Conservation (phyloP, 2,888 invertebrate species). For the Catocala fraxini region DNA sequence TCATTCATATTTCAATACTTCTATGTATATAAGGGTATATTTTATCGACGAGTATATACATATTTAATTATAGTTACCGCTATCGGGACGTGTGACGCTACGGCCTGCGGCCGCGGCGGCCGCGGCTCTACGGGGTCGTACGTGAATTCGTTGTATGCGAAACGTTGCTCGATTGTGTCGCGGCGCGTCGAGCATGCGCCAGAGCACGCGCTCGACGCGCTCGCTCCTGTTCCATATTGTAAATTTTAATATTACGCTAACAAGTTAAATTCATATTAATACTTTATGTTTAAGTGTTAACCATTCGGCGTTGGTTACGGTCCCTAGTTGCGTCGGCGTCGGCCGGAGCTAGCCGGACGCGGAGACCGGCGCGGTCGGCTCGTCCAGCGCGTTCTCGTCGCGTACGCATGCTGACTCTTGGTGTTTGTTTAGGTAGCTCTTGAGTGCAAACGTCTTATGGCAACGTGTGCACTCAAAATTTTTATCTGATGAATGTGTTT, state of each 20-base stretch:
- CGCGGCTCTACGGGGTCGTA: slow-evolving; percentile 83
- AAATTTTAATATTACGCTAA: slow-evolving; percentile 80
- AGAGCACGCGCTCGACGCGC: slow-evolving; percentile 61
- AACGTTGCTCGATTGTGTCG: slow-evolving; percentile 84
- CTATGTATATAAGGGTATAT: slow-evolving; percentile 87
- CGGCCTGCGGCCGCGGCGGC: slow-evolving; percentile 71
- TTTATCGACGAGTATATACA: slow-evolving; percentile 84
- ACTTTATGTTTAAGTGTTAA: slow-evolving; percentile 82
- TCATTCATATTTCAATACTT: slow-evolving; percentile 85
- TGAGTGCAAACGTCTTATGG: slow-evolving; percentile 97
- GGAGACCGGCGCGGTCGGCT: slow-evolving; percentile 57
- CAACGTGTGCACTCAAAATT: slow-evolving; percentile 96
- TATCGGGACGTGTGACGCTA: slow-evolving; percentile 82
- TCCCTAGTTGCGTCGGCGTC: slow-evolving; percentile 71
- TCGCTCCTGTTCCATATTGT: slow-evolving; percentile 74
- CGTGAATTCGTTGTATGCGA: slow-evolving; percentile 87
- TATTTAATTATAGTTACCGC: slow-evolving; percentile 70
- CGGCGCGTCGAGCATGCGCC: slow-evolving; percentile 62
- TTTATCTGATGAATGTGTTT: slow-evolving; percentile 97
- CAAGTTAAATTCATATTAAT: slow-evolving; percentile 86
- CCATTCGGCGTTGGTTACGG: slow-evolving; percentile 77
- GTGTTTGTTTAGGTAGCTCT: slow-evolving; percentile 98
- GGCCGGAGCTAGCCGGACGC: slow-evolving; percentile 60
- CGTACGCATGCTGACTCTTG: slow-evolving; percentile 97
- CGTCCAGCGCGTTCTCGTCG: slow-evolving; percentile 84